phyloP scores from a whole-genome alignment of 2,113 vertebrate species.

The Irena cyanogastra region DNA sequence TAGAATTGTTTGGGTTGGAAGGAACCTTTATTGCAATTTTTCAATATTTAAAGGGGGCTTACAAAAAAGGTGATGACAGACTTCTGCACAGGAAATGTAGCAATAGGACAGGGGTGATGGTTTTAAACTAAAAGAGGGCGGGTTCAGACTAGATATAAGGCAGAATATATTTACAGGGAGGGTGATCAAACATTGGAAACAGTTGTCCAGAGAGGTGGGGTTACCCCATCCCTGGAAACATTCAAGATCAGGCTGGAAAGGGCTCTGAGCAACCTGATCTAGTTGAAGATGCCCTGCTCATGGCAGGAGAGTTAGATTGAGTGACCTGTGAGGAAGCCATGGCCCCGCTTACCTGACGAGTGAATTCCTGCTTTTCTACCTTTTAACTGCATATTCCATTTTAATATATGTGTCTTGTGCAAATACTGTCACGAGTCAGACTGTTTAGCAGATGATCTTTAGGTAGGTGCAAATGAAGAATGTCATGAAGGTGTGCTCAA shows the following conservation, averaged over 20 bases:
- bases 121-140: background rate
- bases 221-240: background rate
- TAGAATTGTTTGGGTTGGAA: background rate
- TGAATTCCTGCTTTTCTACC: background rate
- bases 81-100: background rate
- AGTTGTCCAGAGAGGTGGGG: background rate
- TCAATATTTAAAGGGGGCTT: background rate
- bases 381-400: background rate
- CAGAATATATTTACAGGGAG: background rate
- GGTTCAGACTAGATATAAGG: background rate
- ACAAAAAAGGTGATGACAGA: background rate
- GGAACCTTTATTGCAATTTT: background rate
- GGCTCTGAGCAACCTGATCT: background rate
- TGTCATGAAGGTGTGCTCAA: background rate
- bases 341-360: background rate
- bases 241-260: background rate
- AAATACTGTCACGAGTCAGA: background rate
- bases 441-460: background rate
- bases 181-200: background rate
- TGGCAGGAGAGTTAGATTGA: background rate
- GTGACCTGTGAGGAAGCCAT: background rate
- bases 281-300: background rate
- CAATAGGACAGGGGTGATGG: background rate
- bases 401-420: background rate
- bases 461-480: background rate